phyloP scores from a whole-genome alignment of 2,113 vertebrate species.

The Cygnus buccinator region DNA sequence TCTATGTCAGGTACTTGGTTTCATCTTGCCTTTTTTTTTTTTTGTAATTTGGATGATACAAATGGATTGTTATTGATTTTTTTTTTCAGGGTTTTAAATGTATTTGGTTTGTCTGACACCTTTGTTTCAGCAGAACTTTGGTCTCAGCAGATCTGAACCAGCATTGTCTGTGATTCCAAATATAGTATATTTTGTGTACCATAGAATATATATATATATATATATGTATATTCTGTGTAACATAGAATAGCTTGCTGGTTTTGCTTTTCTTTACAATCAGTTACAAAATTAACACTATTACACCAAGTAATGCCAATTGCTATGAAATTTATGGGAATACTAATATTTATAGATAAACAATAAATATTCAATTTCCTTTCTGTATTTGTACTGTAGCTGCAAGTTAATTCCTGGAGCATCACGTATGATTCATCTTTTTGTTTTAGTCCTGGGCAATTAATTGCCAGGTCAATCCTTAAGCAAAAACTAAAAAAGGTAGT shows the following conservation, averaged over 20 bases:
- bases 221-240: neutral
- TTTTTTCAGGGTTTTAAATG: neutral
- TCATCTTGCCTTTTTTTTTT: slow-evolving; percentile 14
- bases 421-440: neutral
- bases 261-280: neutral
- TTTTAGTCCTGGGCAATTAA: neutral
- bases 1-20: slow-evolving; percentile 23
- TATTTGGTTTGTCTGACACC: neutral
- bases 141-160: neutral
- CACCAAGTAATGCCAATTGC: neutral
- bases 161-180: neutral
- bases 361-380: neutral
- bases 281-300: neutral
- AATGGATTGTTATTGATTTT: slow-evolving; percentile 26
- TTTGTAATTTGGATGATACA: neutral
- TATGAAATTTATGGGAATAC: neutral
- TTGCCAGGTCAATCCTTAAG: no score
- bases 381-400: neutral
- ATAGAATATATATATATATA: neutral
- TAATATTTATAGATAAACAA: neutral
- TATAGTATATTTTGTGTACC: neutral
- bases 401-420: neutral
- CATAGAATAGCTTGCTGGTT: neutral
- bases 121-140: slow-evolving; percentile 16
- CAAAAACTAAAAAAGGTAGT: no score